Percentiles rank a stretch among this genome's conserved stretches.
Conservation (phyloP, 2,888 invertebrate genomes). For the Corbicula japonica region DNA sequence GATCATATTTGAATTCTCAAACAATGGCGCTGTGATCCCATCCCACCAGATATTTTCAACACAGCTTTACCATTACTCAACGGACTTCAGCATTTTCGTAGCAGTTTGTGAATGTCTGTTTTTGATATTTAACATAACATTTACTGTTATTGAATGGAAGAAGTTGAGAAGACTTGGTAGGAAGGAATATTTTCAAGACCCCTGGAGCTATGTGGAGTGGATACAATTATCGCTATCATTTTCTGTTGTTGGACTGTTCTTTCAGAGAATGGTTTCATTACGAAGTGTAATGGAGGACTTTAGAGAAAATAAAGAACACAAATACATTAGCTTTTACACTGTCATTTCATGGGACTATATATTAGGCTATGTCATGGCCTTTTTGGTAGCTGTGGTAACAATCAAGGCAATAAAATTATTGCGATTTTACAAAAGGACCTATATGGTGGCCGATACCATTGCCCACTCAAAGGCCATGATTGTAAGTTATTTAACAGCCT, state of each 20-base stretch:
- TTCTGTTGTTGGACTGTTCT: conserved; percentile 69
- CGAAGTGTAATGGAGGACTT: conserved; percentile 61
- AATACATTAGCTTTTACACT: conserved; percentile 73
- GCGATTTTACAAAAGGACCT: conserved; percentile 70
- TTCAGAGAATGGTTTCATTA: conserved; percentile 67
- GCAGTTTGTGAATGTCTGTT: conserved; percentile 70
- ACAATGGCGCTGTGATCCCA: conserved; percentile 65
- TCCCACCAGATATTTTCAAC: conserved; percentile 71
- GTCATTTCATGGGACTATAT: conserved; percentile 70
- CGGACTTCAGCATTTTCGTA: conserved; percentile 64
- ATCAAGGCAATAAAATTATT: conserved; percentile 74
- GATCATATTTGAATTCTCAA: conserved; percentile 73
- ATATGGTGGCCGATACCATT: conserved; percentile 66
- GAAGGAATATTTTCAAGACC: conserved; percentile 67
- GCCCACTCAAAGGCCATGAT: conserved; percentile 47
- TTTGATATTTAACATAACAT: conserved; percentile 63
- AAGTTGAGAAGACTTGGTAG: conserved; percentile 53
- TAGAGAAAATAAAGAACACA: conserved; percentile 29
- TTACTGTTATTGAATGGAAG: conserved; percentile 69
- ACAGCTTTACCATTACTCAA: conserved; percentile 69
- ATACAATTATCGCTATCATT: conserved; percentile 67
- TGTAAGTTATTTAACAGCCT: conserved; percentile 56
- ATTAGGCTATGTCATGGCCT: conserved; percentile 70
- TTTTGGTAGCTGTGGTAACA: conserved; percentile 67
- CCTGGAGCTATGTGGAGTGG: conserved; percentile 73